Evolutionary conservation across 2,797 vertebrate genomes (phyloP), one percentile per base, ranked within the genome.

Genomic region (Parauchenoglanis punctatus): DNA sequence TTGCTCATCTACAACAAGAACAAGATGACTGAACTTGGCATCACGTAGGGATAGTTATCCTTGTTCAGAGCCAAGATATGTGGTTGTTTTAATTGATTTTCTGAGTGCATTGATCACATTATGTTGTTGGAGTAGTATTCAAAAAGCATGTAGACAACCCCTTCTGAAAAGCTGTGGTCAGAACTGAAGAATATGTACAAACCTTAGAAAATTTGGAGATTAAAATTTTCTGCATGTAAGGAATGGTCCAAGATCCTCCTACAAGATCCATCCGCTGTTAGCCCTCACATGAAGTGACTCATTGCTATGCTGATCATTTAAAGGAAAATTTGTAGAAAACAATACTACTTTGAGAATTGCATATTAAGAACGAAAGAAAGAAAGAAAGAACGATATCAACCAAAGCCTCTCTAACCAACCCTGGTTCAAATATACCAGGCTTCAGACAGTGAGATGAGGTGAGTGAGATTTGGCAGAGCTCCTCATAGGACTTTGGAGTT

Each of bases 401-500:
- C 44, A 56, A 77, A 77, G 49, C n/a, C 49, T 77, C 13, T 28
- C 49, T 77, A 77, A 31, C 75, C 28, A 49, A 52, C 49, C 25
- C 11, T 76, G 73, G 70, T 17, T 52, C 13, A 3, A 18, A 31
- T 2, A 31, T 54, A 59, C 25, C 44, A 49, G 73, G 46, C 73
- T 76, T 76, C 7, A 52, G 44, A 52, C 73, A 52, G 12, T 52
- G n/a, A 54, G 54, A 35, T 58, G 13, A 80, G 76, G 31, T 40
- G 77, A 56, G 76, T 4, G 28, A 23, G 28, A 59, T 28, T 59
- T 80, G 77, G 54, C 77, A 28, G n/a, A 76, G n/a, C 75, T 77
- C 28, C 17, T 78, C 52, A 87, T 91, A 93, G 90, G 85, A 77
- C 92, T 93, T 93, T 92, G 93, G 92, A 93, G 93, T 94, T 92